A percentile compares a stretch with the other conserved stretches of the same genome.
Evolutionary conservation across 2,797 vertebrate species (phyloP).

Genomic region (Salarias fasciatus): DNA sequence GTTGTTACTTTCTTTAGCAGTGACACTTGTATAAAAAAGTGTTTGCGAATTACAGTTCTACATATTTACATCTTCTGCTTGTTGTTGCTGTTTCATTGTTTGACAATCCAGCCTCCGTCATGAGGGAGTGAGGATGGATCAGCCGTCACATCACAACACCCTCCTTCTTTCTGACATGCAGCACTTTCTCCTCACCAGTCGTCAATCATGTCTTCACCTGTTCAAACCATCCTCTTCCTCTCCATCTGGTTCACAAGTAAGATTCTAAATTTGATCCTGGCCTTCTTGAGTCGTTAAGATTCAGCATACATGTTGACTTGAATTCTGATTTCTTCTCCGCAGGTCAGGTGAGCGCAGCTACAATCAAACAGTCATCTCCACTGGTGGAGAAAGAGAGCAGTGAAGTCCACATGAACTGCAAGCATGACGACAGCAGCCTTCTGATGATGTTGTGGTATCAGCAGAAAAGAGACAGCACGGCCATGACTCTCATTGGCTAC

Average conservation of each 20-base stretch:
- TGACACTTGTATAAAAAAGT: no score
- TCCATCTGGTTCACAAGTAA: constrained; percentile 38
- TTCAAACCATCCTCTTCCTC: constrained; percentile 12
- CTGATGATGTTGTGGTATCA: constrained; percentile 66
- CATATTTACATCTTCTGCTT: no score
- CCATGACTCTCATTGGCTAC: constrained; percentile 48
- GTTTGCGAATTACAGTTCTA: no score
- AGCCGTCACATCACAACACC: background rate
- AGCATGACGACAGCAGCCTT: constrained; percentile 27
- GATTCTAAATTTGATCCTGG: constrained; percentile 1
- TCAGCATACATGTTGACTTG: no score
- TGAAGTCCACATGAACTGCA: constrained; percentile 42
- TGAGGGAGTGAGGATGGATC: no score
- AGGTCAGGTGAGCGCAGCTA: constrained; percentile 39
- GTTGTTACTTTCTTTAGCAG: no score
- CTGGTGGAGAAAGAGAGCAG: constrained; percentile 28
- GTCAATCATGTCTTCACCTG: constrained; percentile 26
- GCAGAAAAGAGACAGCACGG: background rate
- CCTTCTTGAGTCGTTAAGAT: no score
- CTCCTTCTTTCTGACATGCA: background rate
- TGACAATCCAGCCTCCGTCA: no score
- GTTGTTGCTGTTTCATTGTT: no score
- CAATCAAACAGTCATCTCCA: constrained; percentile 26
- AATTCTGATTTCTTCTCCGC: constrained; percentile 13
- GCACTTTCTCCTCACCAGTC: no score